A percentile compares a stretch with the other conserved stretches of the same genome.
Conservation (phyloP, 2,113 vertebrate genomes). For the Willisornis vidua region DNA sequence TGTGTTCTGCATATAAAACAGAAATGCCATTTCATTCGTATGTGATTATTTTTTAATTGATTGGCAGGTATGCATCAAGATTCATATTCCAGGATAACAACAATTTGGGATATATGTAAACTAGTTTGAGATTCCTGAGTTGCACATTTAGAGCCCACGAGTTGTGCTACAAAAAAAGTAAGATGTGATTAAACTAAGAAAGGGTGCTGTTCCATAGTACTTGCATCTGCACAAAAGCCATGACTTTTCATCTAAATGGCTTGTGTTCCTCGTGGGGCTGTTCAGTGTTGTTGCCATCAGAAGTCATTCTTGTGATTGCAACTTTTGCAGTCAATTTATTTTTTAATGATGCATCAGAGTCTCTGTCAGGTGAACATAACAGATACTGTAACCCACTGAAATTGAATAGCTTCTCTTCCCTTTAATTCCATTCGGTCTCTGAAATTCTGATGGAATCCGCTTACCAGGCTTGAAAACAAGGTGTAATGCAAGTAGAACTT, state of each 20-base stretch:
- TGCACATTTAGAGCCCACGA: not conserved
- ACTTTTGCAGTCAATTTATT: not conserved
- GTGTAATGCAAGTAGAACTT: not conserved
- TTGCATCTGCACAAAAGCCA: not conserved
- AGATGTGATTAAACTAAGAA: not conserved
- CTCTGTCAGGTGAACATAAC: not conserved
- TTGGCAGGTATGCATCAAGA: not conserved
- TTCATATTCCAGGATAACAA: not conserved
- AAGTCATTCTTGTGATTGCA: not conserved
- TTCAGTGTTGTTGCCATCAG: not conserved
- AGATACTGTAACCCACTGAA: not conserved
- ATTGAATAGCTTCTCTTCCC: not conserved
- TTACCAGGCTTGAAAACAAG: not conserved
- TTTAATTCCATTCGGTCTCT: not conserved
- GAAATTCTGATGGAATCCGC: not conserved
- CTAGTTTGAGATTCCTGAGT: not conserved
- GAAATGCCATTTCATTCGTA: not conserved
- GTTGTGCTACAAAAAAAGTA: not conserved
- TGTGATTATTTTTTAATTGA: not conserved
- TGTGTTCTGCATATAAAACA: not conserved
- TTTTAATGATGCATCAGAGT: not conserved
- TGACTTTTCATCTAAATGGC: rapidly evolving
- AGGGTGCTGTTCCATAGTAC: not conserved
- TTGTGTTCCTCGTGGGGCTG: rapidly evolving
- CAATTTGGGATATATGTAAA: rapidly evolving